Conservation (phyloP, 2,113 vertebrate species). For the Micromys minutus region DNA sequence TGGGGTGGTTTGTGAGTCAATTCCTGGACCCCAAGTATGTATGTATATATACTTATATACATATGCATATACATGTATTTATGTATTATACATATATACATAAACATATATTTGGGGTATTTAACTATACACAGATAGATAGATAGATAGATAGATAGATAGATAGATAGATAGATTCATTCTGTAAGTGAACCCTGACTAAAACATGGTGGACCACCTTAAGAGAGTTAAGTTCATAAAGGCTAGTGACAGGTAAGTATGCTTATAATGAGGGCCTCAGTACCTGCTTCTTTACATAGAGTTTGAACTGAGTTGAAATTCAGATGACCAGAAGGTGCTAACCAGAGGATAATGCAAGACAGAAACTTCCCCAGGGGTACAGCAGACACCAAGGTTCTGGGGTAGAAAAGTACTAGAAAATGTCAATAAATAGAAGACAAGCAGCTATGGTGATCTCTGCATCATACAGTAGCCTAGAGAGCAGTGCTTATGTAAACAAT, state of each 20-base stretch:
- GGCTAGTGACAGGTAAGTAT: not conserved
- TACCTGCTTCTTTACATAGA: not conserved
- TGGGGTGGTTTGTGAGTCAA: too few species aligned
- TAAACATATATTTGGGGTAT: too few species aligned
- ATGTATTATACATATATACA: too few species aligned
- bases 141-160: too few species aligned
- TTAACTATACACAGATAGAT: too few species aligned
- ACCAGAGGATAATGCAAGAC: not conserved
- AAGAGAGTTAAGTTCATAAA: not conserved
- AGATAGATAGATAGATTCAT: not conserved
- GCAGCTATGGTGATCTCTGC: accelerated
- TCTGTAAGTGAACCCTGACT: not conserved
- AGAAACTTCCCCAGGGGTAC: not conserved
- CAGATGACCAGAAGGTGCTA: not conserved
- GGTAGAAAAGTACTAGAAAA: not conserved
- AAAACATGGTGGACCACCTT: not conserved
- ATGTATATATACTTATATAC: too few species aligned
- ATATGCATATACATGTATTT: too few species aligned
- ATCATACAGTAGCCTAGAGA: not conserved
- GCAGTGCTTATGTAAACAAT: not conserved
- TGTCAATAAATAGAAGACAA: not conserved
- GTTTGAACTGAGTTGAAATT: not conserved
- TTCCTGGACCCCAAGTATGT: too few species aligned
- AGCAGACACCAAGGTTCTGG: not conserved
- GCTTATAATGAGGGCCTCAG: not conserved